Conservation (phyloP, 1,140 invertebrate genomes). For the Drosophila saltans region DNA sequence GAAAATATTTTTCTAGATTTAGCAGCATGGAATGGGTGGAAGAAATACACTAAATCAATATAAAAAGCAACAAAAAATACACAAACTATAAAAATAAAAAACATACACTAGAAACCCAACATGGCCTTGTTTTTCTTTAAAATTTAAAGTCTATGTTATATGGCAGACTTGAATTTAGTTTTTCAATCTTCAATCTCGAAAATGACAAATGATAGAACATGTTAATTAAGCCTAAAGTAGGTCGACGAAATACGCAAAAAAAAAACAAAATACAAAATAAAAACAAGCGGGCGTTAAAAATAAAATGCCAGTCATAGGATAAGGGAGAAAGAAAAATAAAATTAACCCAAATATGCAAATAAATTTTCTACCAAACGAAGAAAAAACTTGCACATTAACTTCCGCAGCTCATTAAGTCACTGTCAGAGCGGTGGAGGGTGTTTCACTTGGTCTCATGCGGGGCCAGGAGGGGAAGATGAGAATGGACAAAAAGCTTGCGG, state of each 20-base stretch:
- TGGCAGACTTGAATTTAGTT: not conserved
- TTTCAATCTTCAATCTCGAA: constrained; percentile 2
- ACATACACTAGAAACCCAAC: too few species aligned
- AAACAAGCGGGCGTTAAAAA: constrained; percentile 28
- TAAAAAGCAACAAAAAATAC: too few species aligned
- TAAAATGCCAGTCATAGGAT: constrained; percentile 51
- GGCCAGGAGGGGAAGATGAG: constrained; percentile 8
- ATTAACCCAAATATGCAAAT: constrained; percentile 80
- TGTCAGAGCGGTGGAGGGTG: constrained; percentile 43
- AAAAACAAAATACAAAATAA: constrained; percentile 3
- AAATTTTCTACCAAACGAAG: constrained; percentile 60
- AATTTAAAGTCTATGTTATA: too few species aligned
- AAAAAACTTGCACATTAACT: constrained; percentile 76
- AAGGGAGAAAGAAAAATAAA: constrained; percentile 38
- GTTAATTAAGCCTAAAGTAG: constrained; percentile 56
- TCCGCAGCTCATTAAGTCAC: constrained; percentile 79
- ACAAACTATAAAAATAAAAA: too few species aligned
- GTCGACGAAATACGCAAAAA: constrained; percentile 24
- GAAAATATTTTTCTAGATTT: too few species aligned
- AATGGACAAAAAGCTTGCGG: constrained; percentile 36
- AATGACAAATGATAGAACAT: constrained; percentile 31
- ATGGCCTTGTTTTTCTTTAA: too few species aligned
- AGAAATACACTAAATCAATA: too few species aligned
- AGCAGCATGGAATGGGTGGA: too few species aligned
- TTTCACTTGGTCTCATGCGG: not conserved